A percentile compares a stretch with the other conserved stretches of the same genome.
Conservation (phyloP, 2,113 vertebrate genomes). For the Talpa occidentalis region DNA sequence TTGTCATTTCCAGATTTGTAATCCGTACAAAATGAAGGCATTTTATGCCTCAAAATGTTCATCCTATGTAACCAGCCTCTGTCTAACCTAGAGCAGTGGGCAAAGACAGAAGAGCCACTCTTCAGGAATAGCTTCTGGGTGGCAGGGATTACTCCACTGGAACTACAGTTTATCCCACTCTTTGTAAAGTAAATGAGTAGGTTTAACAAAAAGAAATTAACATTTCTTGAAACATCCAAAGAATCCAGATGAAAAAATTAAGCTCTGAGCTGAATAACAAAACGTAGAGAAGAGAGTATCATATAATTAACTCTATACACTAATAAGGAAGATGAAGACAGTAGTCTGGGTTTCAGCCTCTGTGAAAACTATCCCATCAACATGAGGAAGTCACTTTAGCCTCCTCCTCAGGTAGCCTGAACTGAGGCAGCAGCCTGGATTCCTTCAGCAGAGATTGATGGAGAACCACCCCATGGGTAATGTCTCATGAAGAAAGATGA, state of each 20-base stretch:
- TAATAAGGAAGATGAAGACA: not conserved
- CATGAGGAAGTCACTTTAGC: not conserved
- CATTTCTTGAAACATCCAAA: not conserved
- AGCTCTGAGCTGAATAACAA: not conserved
- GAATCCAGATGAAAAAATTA: slow-evolving; percentile 20
- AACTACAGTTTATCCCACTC: not conserved
- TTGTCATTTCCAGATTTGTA: not conserved
- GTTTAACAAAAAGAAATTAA: not conserved
- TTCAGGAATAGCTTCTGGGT: not conserved
- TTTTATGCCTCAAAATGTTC: not conserved
- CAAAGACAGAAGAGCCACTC: not conserved
- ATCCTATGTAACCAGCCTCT: not conserved
- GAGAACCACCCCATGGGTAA: not conserved
- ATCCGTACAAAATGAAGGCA: not conserved
- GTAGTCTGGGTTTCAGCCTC: not conserved
- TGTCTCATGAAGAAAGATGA: slow-evolving; percentile 13
- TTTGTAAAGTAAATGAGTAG: slow-evolving; percentile 15
- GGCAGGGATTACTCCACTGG: not conserved
- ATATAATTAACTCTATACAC: not conserved
- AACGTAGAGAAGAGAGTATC: not conserved
- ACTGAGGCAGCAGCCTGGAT: not conserved
- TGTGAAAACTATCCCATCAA: not conserved
- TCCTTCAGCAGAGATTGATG: not conserved
- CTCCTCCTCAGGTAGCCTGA: not conserved
- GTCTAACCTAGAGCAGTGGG: not conserved